Evolutionary conservation across 2,888 invertebrate species (phyloP), one percentile per base, ranked within the genome.

Genomic region (Morpho deidamia): DNA sequence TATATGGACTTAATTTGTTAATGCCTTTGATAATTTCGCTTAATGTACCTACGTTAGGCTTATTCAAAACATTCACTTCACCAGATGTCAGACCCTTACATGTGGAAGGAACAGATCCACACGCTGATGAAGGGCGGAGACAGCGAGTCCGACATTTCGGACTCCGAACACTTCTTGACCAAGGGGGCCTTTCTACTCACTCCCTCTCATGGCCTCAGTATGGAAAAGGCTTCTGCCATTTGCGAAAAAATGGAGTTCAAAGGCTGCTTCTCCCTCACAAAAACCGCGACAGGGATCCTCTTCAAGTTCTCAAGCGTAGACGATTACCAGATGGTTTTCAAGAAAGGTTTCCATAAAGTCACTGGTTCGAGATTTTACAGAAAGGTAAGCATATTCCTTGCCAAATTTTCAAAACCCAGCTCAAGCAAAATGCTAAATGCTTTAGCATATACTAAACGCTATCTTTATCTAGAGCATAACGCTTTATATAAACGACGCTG

Each of bases 171-270:
- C 75, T 96, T 96, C 80, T 91, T 96, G 66, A 94, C 95, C 44
- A 95, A 95, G 83, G 94, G 94, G 81, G 96, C 96, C 40, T 96
- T 96, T 80, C 92, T 96, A 47, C 90, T 96, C 67, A 96, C 96
- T 44, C 96, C 96, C 41, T 95, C 95, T 50, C 95, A 95, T 83
- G 96, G 96, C 73, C 90, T 96, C 67, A 95, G 94, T 74, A 93
- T 96, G 92, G 96, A 96, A 83, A 95, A 95, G 65, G 96, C 96
- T 2, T 95, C 95, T 41, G 91, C 94, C 67, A 95, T 96, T 72
- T 95, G 95, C 86, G 96, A 96, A 90, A 96, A 96, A 81, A 95
- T 96, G 93, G 95, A 94, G 85, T 95, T 96, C 85, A 94, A 95
- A 70, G 95, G 95, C 51, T 95, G 95, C 71, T 96, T 96, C 87